Conservation (phyloP, 2,888 invertebrate genomes). For the Dynastes grantii region DNA sequence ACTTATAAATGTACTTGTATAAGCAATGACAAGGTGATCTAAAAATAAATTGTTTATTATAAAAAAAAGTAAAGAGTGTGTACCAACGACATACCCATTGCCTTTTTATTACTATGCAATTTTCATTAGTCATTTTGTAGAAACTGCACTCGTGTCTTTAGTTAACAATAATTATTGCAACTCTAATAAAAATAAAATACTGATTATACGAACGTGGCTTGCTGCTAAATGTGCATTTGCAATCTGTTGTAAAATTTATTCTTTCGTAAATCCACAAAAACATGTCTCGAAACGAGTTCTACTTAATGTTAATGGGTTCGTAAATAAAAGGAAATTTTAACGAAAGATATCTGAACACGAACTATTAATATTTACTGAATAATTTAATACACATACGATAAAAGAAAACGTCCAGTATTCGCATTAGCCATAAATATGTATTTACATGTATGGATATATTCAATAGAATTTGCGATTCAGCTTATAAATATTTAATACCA, state of each 20-base stretch:
- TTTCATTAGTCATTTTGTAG: slow-evolving; percentile 20
- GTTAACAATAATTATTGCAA: slow-evolving; percentile 39
- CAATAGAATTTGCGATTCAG: slow-evolving; percentile 2
- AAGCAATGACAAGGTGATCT: slow-evolving; percentile 37
- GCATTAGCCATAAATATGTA: neutral
- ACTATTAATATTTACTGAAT: slow-evolving; percentile 30
- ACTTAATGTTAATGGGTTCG: slow-evolving; percentile 18
- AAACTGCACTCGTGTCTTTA: slow-evolving; percentile 20
- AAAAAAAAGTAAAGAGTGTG: slow-evolving; percentile 10
- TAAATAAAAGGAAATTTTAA: slow-evolving; percentile 30
- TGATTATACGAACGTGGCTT: slow-evolving; percentile 11
- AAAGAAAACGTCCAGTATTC: slow-evolving; percentile 23
- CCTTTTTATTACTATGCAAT: slow-evolving; percentile 26
- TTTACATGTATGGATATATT: neutral
- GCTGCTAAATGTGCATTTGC: neutral
- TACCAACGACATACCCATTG: neutral
- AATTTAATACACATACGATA: slow-evolving; percentile 27
- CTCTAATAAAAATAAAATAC: slow-evolving; percentile 26
- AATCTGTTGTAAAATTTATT: slow-evolving; percentile 11
- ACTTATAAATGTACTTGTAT: slow-evolving; percentile 3
- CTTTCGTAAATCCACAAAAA: slow-evolving; percentile 8
- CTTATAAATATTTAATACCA: no score
- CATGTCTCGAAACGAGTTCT: slow-evolving; percentile 28
- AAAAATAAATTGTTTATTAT: slow-evolving; percentile 39
- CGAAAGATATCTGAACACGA: slow-evolving; percentile 32